Conservation (phyloP, 2,888 invertebrate species). For the Lepidocyrtinus sp. region DNA sequence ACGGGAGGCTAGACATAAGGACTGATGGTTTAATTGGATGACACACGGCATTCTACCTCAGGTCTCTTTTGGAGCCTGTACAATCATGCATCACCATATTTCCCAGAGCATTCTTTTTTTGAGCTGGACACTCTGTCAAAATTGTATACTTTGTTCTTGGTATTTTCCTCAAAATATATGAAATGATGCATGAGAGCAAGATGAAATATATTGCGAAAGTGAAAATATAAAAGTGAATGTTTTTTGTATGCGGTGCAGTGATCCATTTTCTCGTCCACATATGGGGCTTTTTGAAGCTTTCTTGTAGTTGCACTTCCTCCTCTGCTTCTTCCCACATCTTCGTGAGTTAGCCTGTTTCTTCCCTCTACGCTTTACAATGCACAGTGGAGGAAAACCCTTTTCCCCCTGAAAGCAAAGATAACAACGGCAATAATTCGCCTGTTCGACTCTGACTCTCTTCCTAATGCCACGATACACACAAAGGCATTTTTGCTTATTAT, state of each 20-base stretch:
- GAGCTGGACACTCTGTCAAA: slow-evolving; percentile 7
- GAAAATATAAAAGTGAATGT: too few relatives aligned
- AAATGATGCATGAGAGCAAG: neutral
- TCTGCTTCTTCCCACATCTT: neutral
- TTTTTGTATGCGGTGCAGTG: too few relatives aligned
- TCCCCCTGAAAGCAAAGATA: neutral
- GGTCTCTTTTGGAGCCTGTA: too few relatives aligned
- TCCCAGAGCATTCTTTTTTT: neutral
- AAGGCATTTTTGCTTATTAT: slow-evolving; percentile 35
- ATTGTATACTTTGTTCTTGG: neutral
- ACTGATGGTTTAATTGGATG: too few relatives aligned
- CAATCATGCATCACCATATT: slow-evolving; percentile 26
- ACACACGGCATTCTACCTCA: too few relatives aligned
- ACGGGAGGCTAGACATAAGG: too few relatives aligned
- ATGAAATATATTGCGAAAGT: too few relatives aligned
- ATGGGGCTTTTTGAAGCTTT: slow-evolving; percentile 19
- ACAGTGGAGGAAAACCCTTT: too few relatives aligned
- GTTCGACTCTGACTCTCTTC: neutral
- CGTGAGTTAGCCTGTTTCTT: neutral
- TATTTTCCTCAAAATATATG: neutral
- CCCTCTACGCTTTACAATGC: too few relatives aligned
- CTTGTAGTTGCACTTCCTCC: too few relatives aligned
- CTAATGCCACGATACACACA: neutral
- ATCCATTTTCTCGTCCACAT: too few relatives aligned
- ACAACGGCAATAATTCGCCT: slow-evolving; percentile 24